phyloP scores from a whole-genome alignment of 2,888 invertebrate species.

The Lepidochitona cinerea region DNA sequence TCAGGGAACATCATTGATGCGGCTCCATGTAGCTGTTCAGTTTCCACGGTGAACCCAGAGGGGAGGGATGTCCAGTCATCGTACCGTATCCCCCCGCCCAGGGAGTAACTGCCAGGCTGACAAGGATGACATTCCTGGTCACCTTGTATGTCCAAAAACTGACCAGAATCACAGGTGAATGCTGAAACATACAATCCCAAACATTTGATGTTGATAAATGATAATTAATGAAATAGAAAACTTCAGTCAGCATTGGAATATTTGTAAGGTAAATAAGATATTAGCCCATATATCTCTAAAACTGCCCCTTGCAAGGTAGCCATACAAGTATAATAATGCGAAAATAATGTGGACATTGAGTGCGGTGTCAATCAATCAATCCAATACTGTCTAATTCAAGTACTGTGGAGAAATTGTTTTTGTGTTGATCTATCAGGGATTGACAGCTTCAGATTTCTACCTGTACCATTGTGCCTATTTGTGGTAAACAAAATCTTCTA shows the following conservation, averaged over 20 bases:
- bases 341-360: too few relatives aligned
- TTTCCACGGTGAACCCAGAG: slow-evolving; percentile 71
- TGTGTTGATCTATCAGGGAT: too few relatives aligned
- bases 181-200: slow-evolving; percentile 50
- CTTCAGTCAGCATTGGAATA: not conserved
- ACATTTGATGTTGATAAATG: not conserved
- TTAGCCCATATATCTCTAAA: not conserved
- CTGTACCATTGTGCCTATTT: too few relatives aligned
- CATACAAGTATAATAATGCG: too few relatives aligned
- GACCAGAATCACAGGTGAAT: slow-evolving; percentile 74
- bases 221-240: not conserved
- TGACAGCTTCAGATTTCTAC: too few relatives aligned
- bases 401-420: too few relatives aligned
- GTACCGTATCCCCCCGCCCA: slow-evolving; percentile 75
- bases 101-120: slow-evolving; percentile 73
- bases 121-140: slow-evolving; percentile 74
- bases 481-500: too few relatives aligned
- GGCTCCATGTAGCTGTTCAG: slow-evolving; percentile 40
- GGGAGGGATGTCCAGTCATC: slow-evolving; percentile 75
- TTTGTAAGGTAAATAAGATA: not conserved
- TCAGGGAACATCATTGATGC: not conserved
- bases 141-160: slow-evolving; percentile 73
- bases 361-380: too few relatives aligned
- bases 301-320: too few relatives aligned
- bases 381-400: too few relatives aligned